Percentiles rank a stretch among this genome's conserved stretches.
Evolutionary conservation across 2,797 vertebrate genomes (phyloP).

Genomic region (Nyctalus aviator): DNA sequence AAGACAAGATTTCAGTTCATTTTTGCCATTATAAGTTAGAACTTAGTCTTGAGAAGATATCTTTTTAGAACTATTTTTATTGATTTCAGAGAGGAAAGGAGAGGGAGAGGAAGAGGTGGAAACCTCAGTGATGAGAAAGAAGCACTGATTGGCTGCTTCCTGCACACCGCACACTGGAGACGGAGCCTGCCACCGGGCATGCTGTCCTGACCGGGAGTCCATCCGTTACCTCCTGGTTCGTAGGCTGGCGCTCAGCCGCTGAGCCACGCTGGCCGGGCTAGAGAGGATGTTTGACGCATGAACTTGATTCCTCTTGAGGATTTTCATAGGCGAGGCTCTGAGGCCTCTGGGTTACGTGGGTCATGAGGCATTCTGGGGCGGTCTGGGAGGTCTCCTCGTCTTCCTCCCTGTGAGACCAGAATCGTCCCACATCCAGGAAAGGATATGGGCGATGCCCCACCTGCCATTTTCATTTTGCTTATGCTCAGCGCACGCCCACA

Average conservation of each 20-base stretch:
- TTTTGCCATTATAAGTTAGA: background rate
- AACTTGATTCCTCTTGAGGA: background rate
- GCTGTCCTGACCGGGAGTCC: no score
- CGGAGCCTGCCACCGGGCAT: no score
- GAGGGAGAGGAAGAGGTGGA: no score
- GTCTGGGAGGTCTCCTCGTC: background rate
- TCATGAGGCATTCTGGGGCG: rapidly evolving
- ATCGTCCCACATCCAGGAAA: background rate
- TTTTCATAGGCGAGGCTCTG: background rate
- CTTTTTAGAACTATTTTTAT: background rate
- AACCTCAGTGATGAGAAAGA: no score
- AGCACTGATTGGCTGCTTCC: no score
- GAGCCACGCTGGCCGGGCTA: background rate
- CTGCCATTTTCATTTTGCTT: background rate
- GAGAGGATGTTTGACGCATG: background rate
- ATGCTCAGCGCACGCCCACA: rapidly evolving
- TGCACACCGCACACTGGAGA: no score
- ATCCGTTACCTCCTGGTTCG: no score
- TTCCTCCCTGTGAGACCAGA: background rate
- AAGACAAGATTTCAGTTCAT: background rate
- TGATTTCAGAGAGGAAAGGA: no score
- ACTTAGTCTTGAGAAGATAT: background rate
- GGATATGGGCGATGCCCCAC: background rate
- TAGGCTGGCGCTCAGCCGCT: background rate
- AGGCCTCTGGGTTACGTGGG: background rate